Conservation (phyloP, 2,888 invertebrate species). For the Scaptomyza caliginosa region DNA sequence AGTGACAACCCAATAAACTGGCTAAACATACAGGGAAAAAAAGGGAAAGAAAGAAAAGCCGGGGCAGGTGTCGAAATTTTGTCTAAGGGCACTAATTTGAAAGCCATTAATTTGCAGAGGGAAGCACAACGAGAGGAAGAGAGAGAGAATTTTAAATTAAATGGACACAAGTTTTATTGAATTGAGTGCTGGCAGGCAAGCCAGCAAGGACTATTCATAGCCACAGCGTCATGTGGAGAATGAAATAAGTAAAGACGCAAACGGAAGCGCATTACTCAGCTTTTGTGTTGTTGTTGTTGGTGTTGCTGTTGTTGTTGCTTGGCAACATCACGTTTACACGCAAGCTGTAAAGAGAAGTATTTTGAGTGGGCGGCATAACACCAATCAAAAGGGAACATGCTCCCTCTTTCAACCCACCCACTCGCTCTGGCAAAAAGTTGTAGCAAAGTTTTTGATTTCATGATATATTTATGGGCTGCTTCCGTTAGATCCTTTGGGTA, state of each 20-base stretch:
- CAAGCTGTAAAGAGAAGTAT: conserved; percentile 39
- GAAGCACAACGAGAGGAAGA: conserved; percentile 18
- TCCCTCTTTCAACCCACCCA: not conserved
- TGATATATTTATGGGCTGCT: conserved; percentile 77
- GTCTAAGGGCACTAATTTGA: conserved; percentile 67
- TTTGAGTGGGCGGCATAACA: conserved; percentile 18
- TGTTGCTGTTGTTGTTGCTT: conserved; percentile 27
- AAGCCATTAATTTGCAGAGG: conserved; percentile 70
- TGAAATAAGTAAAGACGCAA: conserved; percentile 49
- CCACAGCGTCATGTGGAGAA: conserved; percentile 26
- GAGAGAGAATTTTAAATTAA: conserved; percentile 75
- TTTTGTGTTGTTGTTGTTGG: conserved; percentile 4
- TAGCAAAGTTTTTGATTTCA: conserved; percentile 79
- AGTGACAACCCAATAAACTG: conserved; percentile 76
- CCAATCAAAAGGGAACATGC: conserved; percentile 63
- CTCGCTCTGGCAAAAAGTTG: conserved; percentile 57
- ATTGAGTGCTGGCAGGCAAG: conserved; percentile 53
- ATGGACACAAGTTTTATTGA: conserved; percentile 81
- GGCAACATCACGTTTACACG: conserved; percentile 62
- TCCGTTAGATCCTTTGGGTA: conserved; percentile 69
- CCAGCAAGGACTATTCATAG: conserved; percentile 12
- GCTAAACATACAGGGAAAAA: not conserved
- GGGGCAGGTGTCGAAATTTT: conserved; percentile 24
- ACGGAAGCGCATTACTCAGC: conserved; percentile 73
- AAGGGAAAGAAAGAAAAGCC: conserved; percentile 42